phyloP scores from a whole-genome alignment of 2,797 vertebrate genomes.

The Rhynchonycteris naso region DNA sequence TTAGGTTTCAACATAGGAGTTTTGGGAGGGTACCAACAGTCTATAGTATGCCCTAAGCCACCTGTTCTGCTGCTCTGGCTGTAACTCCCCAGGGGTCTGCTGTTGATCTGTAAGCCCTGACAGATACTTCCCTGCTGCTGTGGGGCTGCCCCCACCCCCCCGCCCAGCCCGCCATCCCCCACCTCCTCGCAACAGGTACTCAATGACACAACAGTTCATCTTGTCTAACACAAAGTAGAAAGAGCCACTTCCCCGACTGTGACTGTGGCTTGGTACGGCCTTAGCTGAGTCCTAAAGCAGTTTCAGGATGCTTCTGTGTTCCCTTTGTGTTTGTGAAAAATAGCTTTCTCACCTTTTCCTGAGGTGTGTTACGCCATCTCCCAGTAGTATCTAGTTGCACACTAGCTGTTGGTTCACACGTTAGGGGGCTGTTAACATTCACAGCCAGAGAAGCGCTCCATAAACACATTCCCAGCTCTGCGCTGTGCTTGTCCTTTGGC shows the following conservation, averaged over 20 bases:
- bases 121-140: neutral
- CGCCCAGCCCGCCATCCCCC: too few relatives aligned
- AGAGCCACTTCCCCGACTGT: neutral
- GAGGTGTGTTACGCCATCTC: neutral
- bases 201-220: neutral
- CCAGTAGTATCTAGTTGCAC: neutral
- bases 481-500: neutral
- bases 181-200: neutral
- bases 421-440: neutral
- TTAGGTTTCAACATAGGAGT: neutral
- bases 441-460: neutral
- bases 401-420: neutral
- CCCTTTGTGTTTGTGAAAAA: neutral
- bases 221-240: neutral
- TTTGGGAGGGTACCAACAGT: neutral
- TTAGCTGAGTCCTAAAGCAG: neutral
- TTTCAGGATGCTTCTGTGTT: neutral
- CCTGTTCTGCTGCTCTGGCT: neutral
- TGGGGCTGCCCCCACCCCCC: too few relatives aligned
- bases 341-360: neutral
- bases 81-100: neutral
- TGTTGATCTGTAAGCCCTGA: neutral
- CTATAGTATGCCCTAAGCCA: accelerated
- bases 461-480: neutral
- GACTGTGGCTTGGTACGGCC: neutral